Base-by-base conservation (phyloP, 2,113 vertebrate species). In the Clarias batrachus region DNA sequence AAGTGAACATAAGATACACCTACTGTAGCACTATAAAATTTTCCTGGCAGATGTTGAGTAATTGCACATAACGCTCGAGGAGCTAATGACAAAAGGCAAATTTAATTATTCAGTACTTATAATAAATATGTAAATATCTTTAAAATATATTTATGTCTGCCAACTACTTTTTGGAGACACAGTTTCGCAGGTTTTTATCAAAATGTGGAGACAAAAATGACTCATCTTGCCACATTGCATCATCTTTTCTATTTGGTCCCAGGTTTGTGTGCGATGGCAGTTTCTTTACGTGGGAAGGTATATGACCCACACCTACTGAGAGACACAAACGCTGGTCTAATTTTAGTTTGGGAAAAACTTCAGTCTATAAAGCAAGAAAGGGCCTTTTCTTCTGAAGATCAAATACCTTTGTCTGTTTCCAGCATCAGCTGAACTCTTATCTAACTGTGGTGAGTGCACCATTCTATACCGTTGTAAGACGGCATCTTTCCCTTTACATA, bases 301-400 rank as follows among this genome's bases (percentile, higher is more conserved):
- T 66, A 87, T 87, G 81, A 87, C 86, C 86, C 81, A 68, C 81
- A 78, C 86, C 86, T 83, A 87, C 86, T 83, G 70, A 87, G 41
- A 83, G 37, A 77, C 71, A 83, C 71, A 57, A 41, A 78, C 23
- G 17, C 30, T 60, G 41, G 25, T 83, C 81, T 87, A 68, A 56
- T 83, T 78, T 83, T 78, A 74, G n/a, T 56, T 62, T 76, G 86
- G 81, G 81, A 76, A 54, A 48, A 83, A 65, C 68, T 77, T 87
- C 86, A 87, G 81, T 76, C 80, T 60, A 66, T 82, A 83, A 71
- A 83, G 30, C 68, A 56, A 82, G 56, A 82, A 87, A 87, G 68
- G 9, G 10, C 13, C 57, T 83, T 83, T 87, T 68, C 81, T 83
- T 73, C 57, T n/a, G 17, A 76, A 74, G 73, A 74, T 87, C 81